Evolutionary conservation across 2,797 vertebrate species (phyloP).

Genomic region (Hydrophis major): DNA sequence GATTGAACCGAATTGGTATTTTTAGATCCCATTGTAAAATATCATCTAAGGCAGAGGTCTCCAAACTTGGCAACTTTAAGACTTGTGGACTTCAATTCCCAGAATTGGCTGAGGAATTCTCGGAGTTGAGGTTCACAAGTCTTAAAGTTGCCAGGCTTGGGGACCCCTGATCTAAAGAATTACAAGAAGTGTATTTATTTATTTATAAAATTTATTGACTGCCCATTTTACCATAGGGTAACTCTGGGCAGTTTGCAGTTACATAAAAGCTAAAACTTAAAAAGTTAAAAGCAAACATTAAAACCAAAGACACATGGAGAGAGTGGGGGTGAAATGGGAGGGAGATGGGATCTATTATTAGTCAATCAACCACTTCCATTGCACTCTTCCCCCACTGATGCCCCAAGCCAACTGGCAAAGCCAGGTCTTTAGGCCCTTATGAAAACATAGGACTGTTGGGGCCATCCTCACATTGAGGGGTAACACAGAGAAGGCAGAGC

Average conservation of each 20-base stretch:
- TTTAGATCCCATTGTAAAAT: background rate
- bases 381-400: background rate
- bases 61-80: too few species aligned
- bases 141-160: too few species aligned
- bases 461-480: too few species aligned
- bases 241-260: background rate
- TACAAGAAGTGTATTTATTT: background rate
- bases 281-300: background rate
- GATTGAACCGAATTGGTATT: background rate
- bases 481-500: background rate
- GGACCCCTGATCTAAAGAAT: background rate
- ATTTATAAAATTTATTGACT: background rate
- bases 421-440: background rate
- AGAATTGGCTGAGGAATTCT: too few species aligned
- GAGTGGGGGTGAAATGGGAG: background rate
- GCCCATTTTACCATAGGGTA: background rate
- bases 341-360: background rate
- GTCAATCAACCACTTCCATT: background rate
- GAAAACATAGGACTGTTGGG: background rate
- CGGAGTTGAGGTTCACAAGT: too few species aligned
- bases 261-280: background rate
- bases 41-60: background rate
- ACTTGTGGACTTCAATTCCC: too few species aligned
- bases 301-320: background rate
- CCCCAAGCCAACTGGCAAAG: background rate